Conservation (phyloP, 2,888 invertebrate genomes). For the Caenorhabditis plicata region DNA sequence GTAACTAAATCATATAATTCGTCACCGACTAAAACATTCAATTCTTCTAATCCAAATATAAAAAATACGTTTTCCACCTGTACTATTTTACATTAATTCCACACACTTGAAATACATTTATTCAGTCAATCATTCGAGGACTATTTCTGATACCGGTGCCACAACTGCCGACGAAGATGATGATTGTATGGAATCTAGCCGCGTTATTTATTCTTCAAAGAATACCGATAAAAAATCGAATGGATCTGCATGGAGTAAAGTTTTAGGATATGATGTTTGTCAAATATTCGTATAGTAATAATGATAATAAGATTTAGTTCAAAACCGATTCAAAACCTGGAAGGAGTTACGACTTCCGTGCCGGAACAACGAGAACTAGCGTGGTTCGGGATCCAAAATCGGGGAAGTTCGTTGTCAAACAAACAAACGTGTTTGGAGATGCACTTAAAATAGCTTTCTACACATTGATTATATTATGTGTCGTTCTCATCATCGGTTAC, state of each 20-base stretch:
- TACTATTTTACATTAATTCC: too few species aligned
- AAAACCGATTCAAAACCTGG: constrained; percentile 26
- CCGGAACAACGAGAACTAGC: constrained; percentile 26
- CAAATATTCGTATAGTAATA: background rate
- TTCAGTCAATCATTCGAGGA: too few species aligned
- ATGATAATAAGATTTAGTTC: constrained; percentile 13
- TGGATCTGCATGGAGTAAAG: constrained; percentile 31
- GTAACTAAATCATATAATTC: too few species aligned
- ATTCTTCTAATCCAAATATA: too few species aligned
- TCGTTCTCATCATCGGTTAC: constrained; percentile 36
- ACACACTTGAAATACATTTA: too few species aligned
- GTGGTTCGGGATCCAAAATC: constrained; percentile 30
- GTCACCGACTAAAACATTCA: too few species aligned
- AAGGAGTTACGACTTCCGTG: constrained; percentile 37
- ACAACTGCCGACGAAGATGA: constrained; percentile 34
- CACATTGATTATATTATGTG: constrained; percentile 28
- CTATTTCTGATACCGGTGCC: constrained; percentile 8
- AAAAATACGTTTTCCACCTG: too few species aligned
- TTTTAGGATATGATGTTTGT: constrained; percentile 30
- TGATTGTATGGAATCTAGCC: constrained; percentile 21
- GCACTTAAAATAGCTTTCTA: constrained; percentile 26
- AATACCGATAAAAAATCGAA: background rate
- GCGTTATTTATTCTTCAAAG: constrained; percentile 21
- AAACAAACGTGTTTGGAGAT: constrained; percentile 30
- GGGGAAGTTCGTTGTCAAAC: constrained; percentile 28